Conservation (phyloP, 2,888 invertebrate species). For the Salpingus planirostris region DNA sequence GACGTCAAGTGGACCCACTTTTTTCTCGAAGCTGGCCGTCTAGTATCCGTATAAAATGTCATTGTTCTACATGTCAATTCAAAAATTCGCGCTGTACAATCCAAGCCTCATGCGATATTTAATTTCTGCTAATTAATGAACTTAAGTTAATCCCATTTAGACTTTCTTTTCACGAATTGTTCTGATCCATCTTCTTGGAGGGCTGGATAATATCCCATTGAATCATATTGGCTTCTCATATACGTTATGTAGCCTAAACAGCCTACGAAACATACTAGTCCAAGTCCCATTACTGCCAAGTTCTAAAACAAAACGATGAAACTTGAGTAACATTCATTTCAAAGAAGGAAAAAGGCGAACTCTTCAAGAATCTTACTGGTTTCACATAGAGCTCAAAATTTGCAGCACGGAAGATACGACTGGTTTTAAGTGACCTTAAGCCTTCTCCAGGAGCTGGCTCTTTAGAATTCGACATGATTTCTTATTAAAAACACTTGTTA, state of each 20-base stretch:
- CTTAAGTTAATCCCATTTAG: constrained; percentile 62
- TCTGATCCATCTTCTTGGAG: constrained; percentile 70
- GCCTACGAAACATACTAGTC: constrained; percentile 62
- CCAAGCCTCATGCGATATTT: no score
- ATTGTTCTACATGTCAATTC: no score
- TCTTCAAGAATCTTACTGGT: constrained; percentile 55
- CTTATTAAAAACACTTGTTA: no score
- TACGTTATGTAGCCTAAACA: constrained; percentile 76
- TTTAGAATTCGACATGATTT: no score
- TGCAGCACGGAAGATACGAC: constrained; percentile 66
- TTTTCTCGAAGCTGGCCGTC: no score
- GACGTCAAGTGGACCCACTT: no score
- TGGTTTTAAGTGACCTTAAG: constrained; percentile 62
- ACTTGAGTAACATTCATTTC: neutral
- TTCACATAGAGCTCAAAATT: constrained; percentile 87
- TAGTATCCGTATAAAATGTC: no score
- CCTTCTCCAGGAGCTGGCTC: constrained; percentile 59
- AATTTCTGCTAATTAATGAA: no score
- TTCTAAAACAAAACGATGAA: constrained; percentile 55
- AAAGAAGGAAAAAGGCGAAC: neutral
- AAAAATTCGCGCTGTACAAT: no score
- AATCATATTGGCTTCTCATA: constrained; percentile 73
- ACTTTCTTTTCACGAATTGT: constrained; percentile 63
- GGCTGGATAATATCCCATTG: constrained; percentile 71
- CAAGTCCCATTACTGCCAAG: constrained; percentile 74